Base-by-base conservation (phyloP, 2,113 vertebrate genomes). In the Oryzias celebensis region DNA sequence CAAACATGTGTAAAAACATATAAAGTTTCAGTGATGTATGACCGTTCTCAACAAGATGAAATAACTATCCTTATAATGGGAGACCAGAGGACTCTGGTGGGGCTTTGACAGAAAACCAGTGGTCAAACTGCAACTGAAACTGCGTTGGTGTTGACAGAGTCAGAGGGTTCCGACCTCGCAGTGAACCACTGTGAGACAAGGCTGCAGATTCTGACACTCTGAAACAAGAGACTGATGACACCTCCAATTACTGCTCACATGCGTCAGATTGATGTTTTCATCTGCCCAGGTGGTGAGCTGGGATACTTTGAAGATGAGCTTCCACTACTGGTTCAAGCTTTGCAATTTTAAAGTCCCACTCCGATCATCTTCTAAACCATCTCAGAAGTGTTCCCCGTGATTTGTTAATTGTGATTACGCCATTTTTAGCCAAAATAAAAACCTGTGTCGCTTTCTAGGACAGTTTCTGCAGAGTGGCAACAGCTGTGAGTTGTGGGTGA, bases 81-180 rank as follows among this genome's bases (percentile, higher is more conserved):
- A 58, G 17, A 31, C 20, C 45, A 62, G 65, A 51, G 31, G 53
- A 55, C 47, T 54, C 45, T 49, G 16, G 14, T 36, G 23, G 46
- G 50, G 52, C 22, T 51, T 22, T 53, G 79, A 61, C 24, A 43
- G 52, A 62, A 45, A 55, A 53, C 31, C 73, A 51, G 54, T 48
- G 54, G 23, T 55, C 56, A 14, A 44, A 58, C 26, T 68, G 80
- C 62, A 86, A 83, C 70, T 45, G 5, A 78, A 70, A 54, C 81
- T 63, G 67, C 59, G 44, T 71, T 62, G 3, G 16, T 88, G 83
- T 81, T 83, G 78, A 85, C 58, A 51, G 72, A 75, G 85, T 86
- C 80, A 87, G 68, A 69, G 62, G 88, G 83, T 87, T 71, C 45
- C 20, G 77, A 81, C 82, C 83, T 56, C 13, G 28, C 14, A 8